Evolutionary conservation across 2,888 invertebrate species (phyloP), one percentile per base, ranked within the genome.

Genomic region (Chirona hameri): DNA sequence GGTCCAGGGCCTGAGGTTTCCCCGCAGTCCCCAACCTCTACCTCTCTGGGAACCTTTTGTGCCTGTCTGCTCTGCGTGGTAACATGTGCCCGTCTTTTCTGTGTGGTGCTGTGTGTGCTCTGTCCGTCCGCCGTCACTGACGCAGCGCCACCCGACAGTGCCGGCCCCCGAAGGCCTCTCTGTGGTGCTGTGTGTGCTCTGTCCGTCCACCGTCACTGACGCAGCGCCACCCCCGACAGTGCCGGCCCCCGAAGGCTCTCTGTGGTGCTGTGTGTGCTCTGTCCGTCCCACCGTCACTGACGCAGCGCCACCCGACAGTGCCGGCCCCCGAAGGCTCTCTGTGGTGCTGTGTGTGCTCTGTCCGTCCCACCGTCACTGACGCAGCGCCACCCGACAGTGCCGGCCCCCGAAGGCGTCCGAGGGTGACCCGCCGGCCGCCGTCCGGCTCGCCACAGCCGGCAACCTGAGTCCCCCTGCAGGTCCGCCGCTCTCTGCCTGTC

Each of bases 401-500:
- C 48, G 48, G 24, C 39, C 76, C 15, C 15, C 60, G n/a, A 55
- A 46, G 39, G 21, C 27, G 29, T 7, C 55, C n/a, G 21, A 46
- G 27, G 21, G 18, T n/a, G 55, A 5, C 18, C 31, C 72, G 5
- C 69, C 46, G 3, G 31, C 52, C n/a, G 57, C 82, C 18, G 29
- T 46, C 27, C 60, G 60, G 18, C 82, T 60, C 80, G 31, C 57
- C 46, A n/a, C 46, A 52, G 39, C n/a, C 52, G 14, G 3, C 39
- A 1, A 4, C 39, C 14, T 24, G 9, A 60, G 27, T 80, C 79
- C 52, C 39, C 39, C 46, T 79, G 46, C 79, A 48, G 65, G 65
- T 48, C 76, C 72, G 39, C 27, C 82, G 21, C 57, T 27, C 79
- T 55, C 57, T 52, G 29, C n/a, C 82, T 82, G 57, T 82, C 80